Base-by-base conservation (phyloP, 2,888 invertebrate species). In the Erebia palarica region DNA sequence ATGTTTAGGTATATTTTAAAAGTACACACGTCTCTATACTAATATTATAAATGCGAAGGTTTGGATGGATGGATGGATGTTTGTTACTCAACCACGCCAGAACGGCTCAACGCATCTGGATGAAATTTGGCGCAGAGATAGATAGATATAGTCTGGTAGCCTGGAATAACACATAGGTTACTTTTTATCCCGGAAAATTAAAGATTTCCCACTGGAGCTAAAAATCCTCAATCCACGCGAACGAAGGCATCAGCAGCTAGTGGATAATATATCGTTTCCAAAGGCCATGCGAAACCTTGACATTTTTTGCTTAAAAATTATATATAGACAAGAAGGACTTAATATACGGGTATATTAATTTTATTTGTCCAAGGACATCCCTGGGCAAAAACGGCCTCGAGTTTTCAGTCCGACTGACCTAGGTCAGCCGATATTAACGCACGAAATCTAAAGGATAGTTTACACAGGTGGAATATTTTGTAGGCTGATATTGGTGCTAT, bases 331-430 rank as follows among this genome's bases (percentile, higher is more conserved):
- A 16, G 47, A 42, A 63, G 44, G 61, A 47, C 13, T 14, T 36
- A 36, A 36, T 36, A 7, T 7, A 63, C 1, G 47, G 9, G 61
- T 21, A 21, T 21, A 21, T 21, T 21, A 21, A 21, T 21, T 21
- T 21, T 21, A 21, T 21, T 21, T 21, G 21, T 21, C 21, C 61
- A 63, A 63, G 47, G 61, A 47, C 61, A 16, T 9, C 3, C 60
- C 61, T 61, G 11, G 16, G 61, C 13, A 21, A 63, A 61, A 63
- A 63, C 21, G 61, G 47, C 61, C 61, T 63, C 47, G 61, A 63
- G 16, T 21, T 14, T 14, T 16, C 61, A 47, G 16, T 7, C 10
- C 21, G 2, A 18, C 13, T 63, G 61, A 63, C 61, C 61, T 21
- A 49, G 61, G 47, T 63, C 61, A 63, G 21, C 13, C 18, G 44